phyloP scores from a whole-genome alignment of 1,140 invertebrate genomes.

The Zaprionus ghesquierei region DNA sequence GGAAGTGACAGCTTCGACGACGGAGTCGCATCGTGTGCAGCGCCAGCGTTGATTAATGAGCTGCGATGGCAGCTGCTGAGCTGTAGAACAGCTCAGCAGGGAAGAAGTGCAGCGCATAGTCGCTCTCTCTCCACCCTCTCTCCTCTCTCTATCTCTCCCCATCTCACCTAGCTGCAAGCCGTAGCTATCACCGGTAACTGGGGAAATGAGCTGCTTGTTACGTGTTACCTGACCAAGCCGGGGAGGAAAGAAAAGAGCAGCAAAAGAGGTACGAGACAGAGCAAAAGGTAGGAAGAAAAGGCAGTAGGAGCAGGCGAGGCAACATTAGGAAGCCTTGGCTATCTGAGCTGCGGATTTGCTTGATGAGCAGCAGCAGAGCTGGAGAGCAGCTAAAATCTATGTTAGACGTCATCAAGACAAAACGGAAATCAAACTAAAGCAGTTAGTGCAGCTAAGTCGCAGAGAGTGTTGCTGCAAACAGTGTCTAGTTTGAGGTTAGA shows the following conservation, averaged over 20 bases:
- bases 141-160: neutral
- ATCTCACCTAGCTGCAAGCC: neutral
- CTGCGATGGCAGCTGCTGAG: constrained; percentile 46
- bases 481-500: no score
- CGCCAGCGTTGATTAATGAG: constrained; percentile 72
- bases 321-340: constrained; percentile 12
- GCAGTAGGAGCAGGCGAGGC: no score
- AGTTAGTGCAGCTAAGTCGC: constrained; percentile 5
- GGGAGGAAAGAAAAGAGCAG: no score
- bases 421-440: neutral
- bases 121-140: neutral
- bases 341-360: constrained; percentile 15
- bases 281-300: no score
- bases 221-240: constrained; percentile 39
- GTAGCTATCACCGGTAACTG: constrained; percentile 26
- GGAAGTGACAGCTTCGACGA: constrained; percentile 65
- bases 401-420: neutral
- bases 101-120: neutral
- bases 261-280: neutral
- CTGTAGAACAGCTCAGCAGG: neutral
- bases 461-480: neutral
- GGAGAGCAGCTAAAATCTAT: neutral
- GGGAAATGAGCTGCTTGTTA: constrained; percentile 47
- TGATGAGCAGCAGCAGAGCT: constrained; percentile 5
- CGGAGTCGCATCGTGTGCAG: constrained; percentile 24